Evolutionary conservation across 2,888 invertebrate species (phyloP).

Genomic region (Altica lythri): DNA sequence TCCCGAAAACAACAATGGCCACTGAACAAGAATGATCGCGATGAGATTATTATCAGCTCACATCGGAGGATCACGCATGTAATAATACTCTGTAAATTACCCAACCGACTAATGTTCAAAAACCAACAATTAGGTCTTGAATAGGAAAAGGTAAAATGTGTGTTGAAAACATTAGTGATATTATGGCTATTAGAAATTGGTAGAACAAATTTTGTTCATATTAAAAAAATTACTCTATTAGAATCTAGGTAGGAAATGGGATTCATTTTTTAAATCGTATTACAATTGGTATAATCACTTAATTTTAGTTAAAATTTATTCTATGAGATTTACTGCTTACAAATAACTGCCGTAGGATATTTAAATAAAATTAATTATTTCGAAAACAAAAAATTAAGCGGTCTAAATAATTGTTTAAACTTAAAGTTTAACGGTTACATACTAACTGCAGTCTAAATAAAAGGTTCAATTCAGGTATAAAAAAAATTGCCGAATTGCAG

Average conservation of each 20-base stretch:
- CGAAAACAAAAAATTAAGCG: too few species aligned
- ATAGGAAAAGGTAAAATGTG: slow-evolving; percentile 32
- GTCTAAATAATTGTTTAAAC: too few species aligned
- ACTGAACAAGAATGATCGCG: slow-evolving; percentile 43
- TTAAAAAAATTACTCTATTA: slow-evolving; percentile 24
- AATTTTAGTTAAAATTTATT: neutral
- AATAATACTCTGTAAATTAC: slow-evolving; percentile 52
- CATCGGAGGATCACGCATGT: slow-evolving; percentile 53
- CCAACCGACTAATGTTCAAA: slow-evolving; percentile 47
- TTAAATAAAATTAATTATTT: too few species aligned
- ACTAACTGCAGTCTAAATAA: too few species aligned
- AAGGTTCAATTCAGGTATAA: too few species aligned
- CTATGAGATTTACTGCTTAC: too few species aligned
- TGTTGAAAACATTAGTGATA: slow-evolving; percentile 30
- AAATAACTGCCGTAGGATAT: too few species aligned
- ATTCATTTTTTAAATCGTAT: too few species aligned
- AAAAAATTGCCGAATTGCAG: too few species aligned
- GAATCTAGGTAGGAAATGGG: slow-evolving; percentile 7
- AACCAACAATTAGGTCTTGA: slow-evolving; percentile 47
- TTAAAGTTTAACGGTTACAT: too few species aligned
- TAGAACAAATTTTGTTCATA: slow-evolving; percentile 8
- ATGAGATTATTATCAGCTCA: slow-evolving; percentile 50
- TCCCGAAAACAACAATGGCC: slow-evolving; percentile 47
- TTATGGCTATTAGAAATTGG: slow-evolving; percentile 8
- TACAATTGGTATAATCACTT: too few species aligned